phyloP scores from a whole-genome alignment of 2,888 invertebrate species.

The Andrena praecox region DNA sequence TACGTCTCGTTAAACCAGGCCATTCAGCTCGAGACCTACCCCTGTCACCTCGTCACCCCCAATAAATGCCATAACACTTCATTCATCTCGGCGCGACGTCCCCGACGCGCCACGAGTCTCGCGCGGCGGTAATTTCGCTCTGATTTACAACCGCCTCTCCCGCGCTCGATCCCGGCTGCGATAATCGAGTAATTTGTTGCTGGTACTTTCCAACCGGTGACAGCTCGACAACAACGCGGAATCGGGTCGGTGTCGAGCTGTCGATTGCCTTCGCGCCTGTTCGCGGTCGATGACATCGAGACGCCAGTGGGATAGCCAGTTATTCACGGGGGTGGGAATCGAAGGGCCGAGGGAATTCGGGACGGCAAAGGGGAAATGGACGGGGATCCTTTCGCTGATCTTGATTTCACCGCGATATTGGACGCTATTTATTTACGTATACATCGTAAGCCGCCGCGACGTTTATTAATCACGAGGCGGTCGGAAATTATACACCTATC shows the following conservation, averaged over 20 bases:
- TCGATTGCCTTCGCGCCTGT: background rate
- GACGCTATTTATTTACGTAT: background rate
- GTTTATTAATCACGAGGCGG: conserved; percentile 6
- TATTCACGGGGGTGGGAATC: background rate
- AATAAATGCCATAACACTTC: conserved; percentile 30
- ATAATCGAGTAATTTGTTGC: conserved; percentile 52
- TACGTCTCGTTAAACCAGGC: conserved; percentile 5
- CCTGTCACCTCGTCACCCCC: background rate
- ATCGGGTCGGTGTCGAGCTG: conserved; percentile 8
- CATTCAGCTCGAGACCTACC: background rate
- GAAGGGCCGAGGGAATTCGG: background rate
- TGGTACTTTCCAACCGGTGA: conserved; percentile 23
- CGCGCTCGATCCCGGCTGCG: conserved; percentile 5
- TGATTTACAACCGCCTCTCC: conserved; percentile 26
- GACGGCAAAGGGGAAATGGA: background rate
- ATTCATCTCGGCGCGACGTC: conserved; percentile 11
- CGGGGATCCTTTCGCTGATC: too few species aligned
- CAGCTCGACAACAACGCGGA: conserved; percentile 13
- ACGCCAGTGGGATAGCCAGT: background rate
- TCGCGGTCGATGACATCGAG: background rate
- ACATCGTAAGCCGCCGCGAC: background rate
- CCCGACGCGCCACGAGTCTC: conserved; percentile 2
- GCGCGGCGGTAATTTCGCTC: conserved; percentile 11
- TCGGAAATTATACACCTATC: conserved; percentile 16
- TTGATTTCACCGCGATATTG: background rate